Percentiles rank a stretch among this genome's conserved stretches.
These are phyloP conservation scores for Cryptus armator DNA, from an alignment of 2,888 invertebrate species.

Conservation along the genomic window DNA sequence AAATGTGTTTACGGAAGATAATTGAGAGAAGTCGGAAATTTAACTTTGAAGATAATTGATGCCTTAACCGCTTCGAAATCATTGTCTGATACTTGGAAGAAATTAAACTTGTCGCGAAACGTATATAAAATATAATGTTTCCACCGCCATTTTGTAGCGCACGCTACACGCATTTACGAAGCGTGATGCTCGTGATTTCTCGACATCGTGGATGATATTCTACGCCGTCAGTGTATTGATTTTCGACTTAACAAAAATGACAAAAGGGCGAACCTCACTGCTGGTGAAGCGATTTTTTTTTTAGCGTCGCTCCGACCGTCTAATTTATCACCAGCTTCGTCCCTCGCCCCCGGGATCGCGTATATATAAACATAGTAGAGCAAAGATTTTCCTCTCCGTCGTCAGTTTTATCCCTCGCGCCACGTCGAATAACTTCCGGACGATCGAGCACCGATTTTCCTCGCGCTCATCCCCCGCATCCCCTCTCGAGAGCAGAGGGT, in stretches of 20 bases:
- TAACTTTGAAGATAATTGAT: too few species aligned
- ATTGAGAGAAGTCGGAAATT: too few species aligned
- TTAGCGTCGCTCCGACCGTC: conserved; percentile 44
- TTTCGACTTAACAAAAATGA: conserved; percentile 55
- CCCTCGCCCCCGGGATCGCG: conserved; percentile 40
- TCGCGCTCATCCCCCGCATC: conserved; percentile 57
- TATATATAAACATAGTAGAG: conserved; percentile 8
- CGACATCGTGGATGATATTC: conserved; percentile 9
- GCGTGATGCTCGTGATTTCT: conserved; percentile 16
- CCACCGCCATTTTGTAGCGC: conserved; percentile 12
- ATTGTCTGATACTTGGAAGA: neutral
- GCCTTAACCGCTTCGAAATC: too few species aligned
- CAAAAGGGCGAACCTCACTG: conserved; percentile 50
- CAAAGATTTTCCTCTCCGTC: conserved; percentile 52
- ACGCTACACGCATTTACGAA: conserved; percentile 2
- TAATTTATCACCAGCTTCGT: conserved; percentile 70
- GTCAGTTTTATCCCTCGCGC: conserved; percentile 69
- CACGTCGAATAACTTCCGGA: conserved; percentile 79
- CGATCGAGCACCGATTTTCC: conserved; percentile 77
- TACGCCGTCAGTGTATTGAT: conserved; percentile 43
- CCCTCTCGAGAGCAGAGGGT: conserved; percentile 57
- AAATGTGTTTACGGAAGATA: too few species aligned
- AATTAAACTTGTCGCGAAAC: neutral
- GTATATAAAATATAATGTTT: neutral
- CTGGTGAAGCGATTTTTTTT: conserved; percentile 60